Evolutionary conservation across 2,888 invertebrate genomes (phyloP), one percentile per base, ranked within the genome.

Genomic region (Diplazon laetatorius): DNA sequence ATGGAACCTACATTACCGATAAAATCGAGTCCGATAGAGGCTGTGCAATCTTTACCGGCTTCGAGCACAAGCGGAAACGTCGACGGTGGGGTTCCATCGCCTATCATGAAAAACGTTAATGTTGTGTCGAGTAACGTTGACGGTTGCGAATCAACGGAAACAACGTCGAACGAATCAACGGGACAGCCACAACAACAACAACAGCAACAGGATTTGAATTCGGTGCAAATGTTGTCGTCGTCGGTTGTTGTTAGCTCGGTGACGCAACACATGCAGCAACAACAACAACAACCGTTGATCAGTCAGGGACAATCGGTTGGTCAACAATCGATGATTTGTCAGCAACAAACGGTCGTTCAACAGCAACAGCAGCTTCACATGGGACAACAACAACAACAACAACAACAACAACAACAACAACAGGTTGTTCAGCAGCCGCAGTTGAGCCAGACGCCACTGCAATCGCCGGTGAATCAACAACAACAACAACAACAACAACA

Each of bases 41-140:
- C 87, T 42, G 89, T 90, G n/a, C 91, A 91, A 71, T 87, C 89
- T 8, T 73, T 91, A 75, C 90, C 91, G 39, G 87, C 88, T 12
- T 88, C 91, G 16, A 91, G 91, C 79, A 90, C 91, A 42, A 90
- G 89, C 65, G 90, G 88, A 37, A 89, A 85, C 63, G 77, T 87
- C 42, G 90, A 91, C 10, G 87, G 87, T 72, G 82, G 81, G 46
- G 79, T 66, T 30, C 74, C 74, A 22, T 85, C 87, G 5, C 83
- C 87, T n/a, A 76, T 86, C 62, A 66, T 86, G 48, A 85, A 86
- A 14, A 84, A 83, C 44, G 80, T 85, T 25, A 84, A 83, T 48
- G 87, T 83, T 69, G 82, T 87, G 71, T 83, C 88, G 8, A n/a
- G n/a, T n/a, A 84, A 82, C 52, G 82, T 85, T 4, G 90, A 89